These are phyloP conservation scores for Melanostoma scalare DNA, from an alignment of 2,888 invertebrate genomes.

Conservation along the genomic window DNA sequence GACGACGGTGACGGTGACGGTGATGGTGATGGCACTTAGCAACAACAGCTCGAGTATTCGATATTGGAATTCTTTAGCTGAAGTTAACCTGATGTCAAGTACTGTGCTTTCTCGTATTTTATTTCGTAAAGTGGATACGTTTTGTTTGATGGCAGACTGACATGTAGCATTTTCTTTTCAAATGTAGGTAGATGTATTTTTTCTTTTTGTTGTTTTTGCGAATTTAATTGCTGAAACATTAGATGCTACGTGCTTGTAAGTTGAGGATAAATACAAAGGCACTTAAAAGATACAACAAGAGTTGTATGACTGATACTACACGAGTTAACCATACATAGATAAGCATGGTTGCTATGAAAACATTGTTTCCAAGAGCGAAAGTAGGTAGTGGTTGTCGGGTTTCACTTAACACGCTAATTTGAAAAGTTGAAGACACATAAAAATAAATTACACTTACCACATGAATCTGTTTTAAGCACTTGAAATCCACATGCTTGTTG, in stretches of 20 bases:
- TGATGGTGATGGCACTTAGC: not conserved
- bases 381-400: too few species aligned
- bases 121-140: constrained; percentile 41
- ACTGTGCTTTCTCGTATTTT: constrained; percentile 24
- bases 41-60: constrained; percentile 34
- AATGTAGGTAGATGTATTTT: not conserved
- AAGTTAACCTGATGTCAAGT: constrained; percentile 34
- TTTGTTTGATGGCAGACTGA: constrained; percentile 31
- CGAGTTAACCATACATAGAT: too few species aligned
- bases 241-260: constrained; percentile 38
- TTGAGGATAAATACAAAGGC: not conserved
- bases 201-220: constrained; percentile 14
- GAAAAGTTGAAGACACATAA: too few species aligned
- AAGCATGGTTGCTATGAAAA: too few species aligned
- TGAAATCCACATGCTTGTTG: too few species aligned
- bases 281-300: too few species aligned
- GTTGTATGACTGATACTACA: too few species aligned
- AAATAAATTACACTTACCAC: too few species aligned
- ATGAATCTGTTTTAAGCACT: too few species aligned
- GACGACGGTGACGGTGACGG: constrained; percentile 8
- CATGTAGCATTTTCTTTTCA: constrained; percentile 24
- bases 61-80: constrained; percentile 42
- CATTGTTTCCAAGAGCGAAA: too few species aligned
- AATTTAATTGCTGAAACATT: constrained; percentile 42
- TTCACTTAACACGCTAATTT: too few species aligned